phyloP scores from a whole-genome alignment of 2,797 vertebrate species.

The Labroides dimidiatus region DNA sequence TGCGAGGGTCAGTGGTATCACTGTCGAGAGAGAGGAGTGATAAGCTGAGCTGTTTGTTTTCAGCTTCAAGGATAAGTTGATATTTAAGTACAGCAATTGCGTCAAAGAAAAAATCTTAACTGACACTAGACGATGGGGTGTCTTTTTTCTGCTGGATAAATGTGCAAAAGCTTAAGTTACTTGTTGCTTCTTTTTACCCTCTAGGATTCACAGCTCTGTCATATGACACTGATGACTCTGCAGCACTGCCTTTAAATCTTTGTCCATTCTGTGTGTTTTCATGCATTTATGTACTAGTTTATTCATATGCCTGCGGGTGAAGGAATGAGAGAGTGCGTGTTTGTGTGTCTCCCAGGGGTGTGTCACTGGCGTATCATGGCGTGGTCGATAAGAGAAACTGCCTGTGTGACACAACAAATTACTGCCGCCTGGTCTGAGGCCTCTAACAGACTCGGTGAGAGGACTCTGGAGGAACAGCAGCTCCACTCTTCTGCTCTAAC shows the following conservation, averaged over 20 bases:
- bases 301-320: conserved; percentile 20
- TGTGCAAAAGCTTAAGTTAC: conserved; percentile 8
- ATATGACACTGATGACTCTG: conserved; percentile 46
- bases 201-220: conserved; percentile 2
- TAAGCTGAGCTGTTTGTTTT: neutral
- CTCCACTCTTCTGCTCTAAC: conserved; percentile 44
- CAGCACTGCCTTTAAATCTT: conserved; percentile 2
- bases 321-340: conserved; percentile 6
- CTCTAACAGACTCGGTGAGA: conserved; percentile 41
- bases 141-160: neutral
- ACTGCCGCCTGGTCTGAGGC: conserved; percentile 73
- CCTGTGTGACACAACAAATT: conserved; percentile 77
- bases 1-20: neutral
- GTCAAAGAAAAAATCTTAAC: neutral
- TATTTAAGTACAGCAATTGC: neutral
- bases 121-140: neutral
- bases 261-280: conserved; percentile 8
- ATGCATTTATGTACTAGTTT: conserved; percentile 11
- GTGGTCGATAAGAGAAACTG: conserved; percentile 76
- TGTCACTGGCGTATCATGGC: conserved; percentile 72
- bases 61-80: neutral
- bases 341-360: conserved; percentile 46
- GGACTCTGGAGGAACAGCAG: conserved; percentile 47
- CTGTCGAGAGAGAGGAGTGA: neutral
- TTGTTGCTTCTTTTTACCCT: conserved; percentile 25